Conservation (phyloP, 2,797 vertebrate genomes). For the Labeo calbasu region DNA sequence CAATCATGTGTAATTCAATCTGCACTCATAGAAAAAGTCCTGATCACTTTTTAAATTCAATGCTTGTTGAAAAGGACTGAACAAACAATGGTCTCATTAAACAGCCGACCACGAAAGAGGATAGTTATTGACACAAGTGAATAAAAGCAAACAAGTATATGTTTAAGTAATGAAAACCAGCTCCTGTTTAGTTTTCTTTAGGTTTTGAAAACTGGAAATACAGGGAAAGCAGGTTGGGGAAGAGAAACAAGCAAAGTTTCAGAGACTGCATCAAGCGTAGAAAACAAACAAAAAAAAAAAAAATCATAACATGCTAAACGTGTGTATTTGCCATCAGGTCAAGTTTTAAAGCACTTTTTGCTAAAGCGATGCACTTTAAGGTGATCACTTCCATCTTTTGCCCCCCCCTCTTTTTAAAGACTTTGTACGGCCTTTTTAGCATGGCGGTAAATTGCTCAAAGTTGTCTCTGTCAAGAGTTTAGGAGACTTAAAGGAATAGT, state of each 20-base stretch:
- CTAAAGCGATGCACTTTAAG: neutral
- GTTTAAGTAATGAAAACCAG: slow-evolving; percentile 10
- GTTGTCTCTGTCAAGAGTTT: neutral
- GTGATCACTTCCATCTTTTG: neutral
- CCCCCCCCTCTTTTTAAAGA: neutral
- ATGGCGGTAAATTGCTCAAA: neutral
- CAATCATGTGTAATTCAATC: neutral
- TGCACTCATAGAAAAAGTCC: neutral
- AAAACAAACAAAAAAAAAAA: neutral
- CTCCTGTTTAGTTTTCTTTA: neutral
- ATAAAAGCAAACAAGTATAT: neutral
- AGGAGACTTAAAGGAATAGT: neutral
- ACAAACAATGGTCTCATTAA: neutral
- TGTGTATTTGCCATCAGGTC: neutral
- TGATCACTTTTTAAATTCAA: neutral
- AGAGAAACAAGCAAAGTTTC: neutral
- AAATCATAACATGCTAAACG: neutral
- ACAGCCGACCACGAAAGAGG: neutral
- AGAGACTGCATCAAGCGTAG: neutral
- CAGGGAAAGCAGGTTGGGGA: neutral
- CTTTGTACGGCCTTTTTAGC: neutral
- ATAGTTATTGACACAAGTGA: neutral
- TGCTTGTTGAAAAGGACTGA: neutral
- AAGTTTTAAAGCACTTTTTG: neutral
- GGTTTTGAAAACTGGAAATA: slow-evolving; percentile 8